A percentile compares a stretch with the other conserved stretches of the same genome.
Conservation (phyloP, 2,113 vertebrate species). For the Vidua macroura region DNA sequence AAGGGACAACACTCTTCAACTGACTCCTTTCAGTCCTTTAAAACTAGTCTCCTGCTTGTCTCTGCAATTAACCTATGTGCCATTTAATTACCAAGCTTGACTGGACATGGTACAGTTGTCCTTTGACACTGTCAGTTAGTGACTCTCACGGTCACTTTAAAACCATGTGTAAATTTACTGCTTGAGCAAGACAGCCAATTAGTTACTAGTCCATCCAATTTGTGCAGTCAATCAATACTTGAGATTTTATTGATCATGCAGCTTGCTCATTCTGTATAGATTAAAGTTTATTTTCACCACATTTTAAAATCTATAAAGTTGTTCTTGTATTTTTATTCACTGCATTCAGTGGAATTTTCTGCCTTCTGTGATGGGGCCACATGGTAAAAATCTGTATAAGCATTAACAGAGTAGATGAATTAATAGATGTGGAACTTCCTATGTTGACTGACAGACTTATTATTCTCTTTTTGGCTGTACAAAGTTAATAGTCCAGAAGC, state of each 20-base stretch:
- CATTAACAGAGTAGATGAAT: constrained; percentile 23
- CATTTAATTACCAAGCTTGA: constrained; percentile 38
- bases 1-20: neutral
- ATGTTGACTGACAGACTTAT: constrained; percentile 28
- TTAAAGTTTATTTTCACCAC: constrained; percentile 33
- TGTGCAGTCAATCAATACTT: constrained; percentile 24
- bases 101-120: neutral
- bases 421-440: constrained; percentile 16
- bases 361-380: neutral
- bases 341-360: constrained; percentile 1
- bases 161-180: constrained; percentile 17
- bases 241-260: constrained; percentile 37
- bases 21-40: constrained; percentile 14
- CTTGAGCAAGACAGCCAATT: constrained; percentile 33
- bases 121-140: constrained; percentile 34
- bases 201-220: constrained; percentile 31
- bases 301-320: constrained; percentile 18
- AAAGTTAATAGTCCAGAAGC: constrained; percentile 57
- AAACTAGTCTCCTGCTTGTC: neutral
- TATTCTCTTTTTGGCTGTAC: constrained; percentile 33
- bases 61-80: constrained; percentile 51
- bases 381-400: constrained; percentile 2
- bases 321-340: neutral
- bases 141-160: constrained; percentile 15
- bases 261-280: constrained; percentile 12